phyloP scores from a whole-genome alignment of 2,888 invertebrate species.

The Trachelus troglodyta region DNA sequence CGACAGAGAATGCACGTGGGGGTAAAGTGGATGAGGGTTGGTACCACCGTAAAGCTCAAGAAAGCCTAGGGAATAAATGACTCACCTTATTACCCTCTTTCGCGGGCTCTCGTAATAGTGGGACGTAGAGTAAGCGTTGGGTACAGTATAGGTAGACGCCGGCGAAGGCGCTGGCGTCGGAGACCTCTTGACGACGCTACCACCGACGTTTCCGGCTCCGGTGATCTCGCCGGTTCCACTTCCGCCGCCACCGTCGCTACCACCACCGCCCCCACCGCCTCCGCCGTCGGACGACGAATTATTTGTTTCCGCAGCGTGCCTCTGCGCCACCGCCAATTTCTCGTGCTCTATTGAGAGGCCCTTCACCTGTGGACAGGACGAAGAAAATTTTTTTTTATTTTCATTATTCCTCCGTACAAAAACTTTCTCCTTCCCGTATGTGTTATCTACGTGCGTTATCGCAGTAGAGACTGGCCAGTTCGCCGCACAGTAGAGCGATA shows the following conservation, averaged over 20 bases:
- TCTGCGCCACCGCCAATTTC: constrained; percentile 73
- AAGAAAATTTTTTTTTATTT: not conserved
- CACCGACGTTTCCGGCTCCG: constrained; percentile 29
- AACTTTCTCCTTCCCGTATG: not conserved
- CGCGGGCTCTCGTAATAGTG: constrained; percentile 62
- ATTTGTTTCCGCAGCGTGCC: constrained; percentile 64
- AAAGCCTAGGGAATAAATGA: not conserved
- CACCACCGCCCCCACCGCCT: constrained; percentile 62
- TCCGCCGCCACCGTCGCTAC: constrained; percentile 59
- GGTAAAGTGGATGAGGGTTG: not conserved
- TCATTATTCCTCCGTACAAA: not conserved
- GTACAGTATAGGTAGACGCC: constrained; percentile 55
- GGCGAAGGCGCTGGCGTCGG: constrained; percentile 58
- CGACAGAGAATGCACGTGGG: not conserved
- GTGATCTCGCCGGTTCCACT: constrained; percentile 46
- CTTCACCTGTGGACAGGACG: constrained; percentile 71
- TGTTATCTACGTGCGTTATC: not conserved
- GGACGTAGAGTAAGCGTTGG: constrained; percentile 52
- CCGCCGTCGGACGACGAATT: constrained; percentile 55
- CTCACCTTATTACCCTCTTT: constrained; percentile 63
- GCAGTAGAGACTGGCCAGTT: too few species aligned
- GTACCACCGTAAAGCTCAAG: not conserved
- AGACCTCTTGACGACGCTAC: constrained; percentile 48
- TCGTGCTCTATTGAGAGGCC: constrained; percentile 82
- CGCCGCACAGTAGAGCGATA: not conserved